Evolutionary conservation across 1,140 invertebrate genomes (phyloP).

Genomic region (Drosophila teissieri): DNA sequence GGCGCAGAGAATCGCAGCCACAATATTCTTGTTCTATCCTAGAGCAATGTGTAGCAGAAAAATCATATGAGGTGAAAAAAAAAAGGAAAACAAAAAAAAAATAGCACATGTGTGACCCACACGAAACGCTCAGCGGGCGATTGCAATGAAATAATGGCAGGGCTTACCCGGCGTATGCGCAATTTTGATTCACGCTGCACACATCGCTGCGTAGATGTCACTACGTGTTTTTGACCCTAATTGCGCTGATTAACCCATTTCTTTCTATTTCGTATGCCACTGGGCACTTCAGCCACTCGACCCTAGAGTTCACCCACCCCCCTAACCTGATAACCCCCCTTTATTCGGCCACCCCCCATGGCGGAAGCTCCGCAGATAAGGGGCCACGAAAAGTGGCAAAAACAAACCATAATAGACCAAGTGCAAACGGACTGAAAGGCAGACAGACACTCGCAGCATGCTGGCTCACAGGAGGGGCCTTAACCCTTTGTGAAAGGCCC

Average conservation of each 20-base stretch:
- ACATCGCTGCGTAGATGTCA: constrained; percentile 25
- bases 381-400: constrained; percentile 13
- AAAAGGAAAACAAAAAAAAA: not conserved
- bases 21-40: constrained; percentile 44
- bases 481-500: constrained; percentile 6
- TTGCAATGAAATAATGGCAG: constrained; percentile 68
- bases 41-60: constrained; percentile 3
- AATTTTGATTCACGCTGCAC: constrained; percentile 64
- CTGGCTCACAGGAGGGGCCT: constrained; percentile 4
- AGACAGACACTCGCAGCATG: constrained; percentile 16
- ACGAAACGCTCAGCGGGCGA: constrained; percentile 42
- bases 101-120: constrained; percentile 11
- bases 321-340: not conserved
- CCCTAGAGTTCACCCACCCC: constrained; percentile 28
- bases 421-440: not conserved
- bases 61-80: not conserved
- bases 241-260: constrained; percentile 78
- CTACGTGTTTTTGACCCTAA: constrained; percentile 78
- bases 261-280: constrained; percentile 48
- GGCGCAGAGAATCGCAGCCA: constrained; percentile 59
- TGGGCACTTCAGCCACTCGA: constrained; percentile 53
- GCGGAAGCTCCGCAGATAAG: constrained; percentile 35
- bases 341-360: constrained; percentile 10
- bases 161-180: constrained; percentile 76
- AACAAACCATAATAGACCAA: constrained; percentile 39